Evolutionary conservation across 2,888 invertebrate species (phyloP), one percentile per base, ranked within the genome.

Genomic region (Leptinotarsa peninsularis): DNA sequence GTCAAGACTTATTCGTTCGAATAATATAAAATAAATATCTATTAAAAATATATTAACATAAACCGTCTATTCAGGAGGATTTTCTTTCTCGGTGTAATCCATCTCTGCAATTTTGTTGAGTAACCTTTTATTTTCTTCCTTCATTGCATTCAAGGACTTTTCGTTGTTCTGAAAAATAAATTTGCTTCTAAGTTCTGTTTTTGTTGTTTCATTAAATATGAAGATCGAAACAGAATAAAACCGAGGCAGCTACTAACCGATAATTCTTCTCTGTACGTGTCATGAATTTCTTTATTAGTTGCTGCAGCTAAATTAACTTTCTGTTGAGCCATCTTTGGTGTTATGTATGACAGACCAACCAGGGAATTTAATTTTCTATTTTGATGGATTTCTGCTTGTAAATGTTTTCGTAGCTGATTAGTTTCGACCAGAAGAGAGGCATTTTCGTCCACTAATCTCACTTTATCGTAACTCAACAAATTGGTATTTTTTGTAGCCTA

Each of bases 361-460:
- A 93, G 88, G 1, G 93, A 92, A 85, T 94, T 94, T 90, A 95
- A 91, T 85, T 94, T 93, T 77, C 90, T 90, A 80, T 94, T 93
- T 52, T 91, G 90, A n/a, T 90, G 90, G 14, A 93, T 90, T 17
- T 93, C 91, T 0, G 90, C 88, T 85, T 93, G 93, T 76, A 95
- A 87, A 85, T 94, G 93, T 43, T 91, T 90, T 50, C 95, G 91
- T 60, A 96, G 86, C 74, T 91, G 91, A 84, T 96, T 96, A 27
- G 96, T 92, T 87, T 97, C 96, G 2, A 92, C 90, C 50, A 96
- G 89, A 4, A 97, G 89, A 0, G 91, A 88, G 52, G 94, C 92
- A 86, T 97, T 97, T 84, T 97, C 96, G 85, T 92, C 89, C 23
- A 90, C 86, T 69, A 89, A 85, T 67, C 87, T 83, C 7, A 87